Conservation (phyloP, 2,888 invertebrate genomes). For the Sinopyrophorus schimmeli region DNA sequence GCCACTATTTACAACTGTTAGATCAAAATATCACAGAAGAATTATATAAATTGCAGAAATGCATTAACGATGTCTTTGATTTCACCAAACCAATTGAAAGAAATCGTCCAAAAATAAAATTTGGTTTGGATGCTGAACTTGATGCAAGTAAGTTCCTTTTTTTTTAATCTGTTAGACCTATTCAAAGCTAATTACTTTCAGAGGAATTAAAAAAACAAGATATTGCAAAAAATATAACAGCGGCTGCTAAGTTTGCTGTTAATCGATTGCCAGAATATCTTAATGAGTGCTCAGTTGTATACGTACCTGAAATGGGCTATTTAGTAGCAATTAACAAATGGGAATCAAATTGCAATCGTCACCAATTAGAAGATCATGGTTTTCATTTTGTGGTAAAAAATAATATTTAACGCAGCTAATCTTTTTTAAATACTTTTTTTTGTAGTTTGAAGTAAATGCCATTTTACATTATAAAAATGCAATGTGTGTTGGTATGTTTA, state of each 20-base stretch:
- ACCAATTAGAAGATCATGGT: slow-evolving; percentile 64
- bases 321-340: slow-evolving; percentile 74
- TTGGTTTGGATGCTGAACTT: slow-evolving; percentile 73
- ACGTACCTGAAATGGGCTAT: slow-evolving; percentile 78
- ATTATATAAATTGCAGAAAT: slow-evolving; percentile 63
- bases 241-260: slow-evolving; percentile 72
- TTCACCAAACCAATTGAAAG: slow-evolving; percentile 64
- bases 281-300: slow-evolving; percentile 67
- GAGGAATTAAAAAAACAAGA: slow-evolving; percentile 71
- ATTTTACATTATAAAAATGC: slow-evolving; percentile 53
- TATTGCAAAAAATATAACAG: slow-evolving; percentile 72
- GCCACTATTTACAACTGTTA: slow-evolving; percentile 60
- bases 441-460: slow-evolving; percentile 49
- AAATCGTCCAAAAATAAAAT: slow-evolving; percentile 73
- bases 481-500: slow-evolving; percentile 49
- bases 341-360: slow-evolving; percentile 59
- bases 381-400: slow-evolving; percentile 76
- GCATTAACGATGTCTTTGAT: slow-evolving; percentile 74
- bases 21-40: slow-evolving; percentile 59
- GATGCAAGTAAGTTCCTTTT: slow-evolving; percentile 66
- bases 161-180: not conserved
- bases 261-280: slow-evolving; percentile 68
- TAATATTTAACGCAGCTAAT: too few relatives aligned
- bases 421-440: slow-evolving; percentile 19
- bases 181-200: slow-evolving; percentile 44